phyloP scores from a whole-genome alignment of 1,140 invertebrate species.

The Scaptomyza montana region DNA sequence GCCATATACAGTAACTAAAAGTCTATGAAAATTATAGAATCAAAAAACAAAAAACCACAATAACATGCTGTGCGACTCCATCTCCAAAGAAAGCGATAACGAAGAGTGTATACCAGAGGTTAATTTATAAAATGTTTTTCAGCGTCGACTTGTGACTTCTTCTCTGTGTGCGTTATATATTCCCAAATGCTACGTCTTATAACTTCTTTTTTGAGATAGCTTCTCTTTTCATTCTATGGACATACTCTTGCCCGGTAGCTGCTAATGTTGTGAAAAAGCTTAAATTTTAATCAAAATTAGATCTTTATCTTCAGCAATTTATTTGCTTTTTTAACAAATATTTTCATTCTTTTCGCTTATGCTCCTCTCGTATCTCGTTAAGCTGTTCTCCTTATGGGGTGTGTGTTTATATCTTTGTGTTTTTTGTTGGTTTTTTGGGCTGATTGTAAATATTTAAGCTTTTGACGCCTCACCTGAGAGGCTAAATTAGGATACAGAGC shows the following conservation, averaged over 20 bases:
- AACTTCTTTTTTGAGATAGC: conserved; percentile 56
- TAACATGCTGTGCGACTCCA: conserved; percentile 51
- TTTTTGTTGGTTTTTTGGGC: conserved; percentile 17
- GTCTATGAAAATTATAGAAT: conserved; percentile 27
- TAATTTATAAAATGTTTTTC: conserved; percentile 74
- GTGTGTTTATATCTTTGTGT: neutral
- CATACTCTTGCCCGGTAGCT: conserved; percentile 61
- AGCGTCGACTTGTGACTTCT: conserved; percentile 16
- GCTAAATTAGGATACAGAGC: conserved; percentile 11
- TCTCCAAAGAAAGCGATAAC: conserved; percentile 55
- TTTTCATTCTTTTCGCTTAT: conserved; percentile 64
- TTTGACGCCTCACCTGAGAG: conserved; percentile 74
- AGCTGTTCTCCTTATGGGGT: conserved; percentile 5
- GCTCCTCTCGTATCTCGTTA: conserved; percentile 47
- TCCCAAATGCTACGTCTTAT: conserved; percentile 69
- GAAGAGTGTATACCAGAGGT: conserved; percentile 39
- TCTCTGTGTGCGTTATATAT: conserved; percentile 55
- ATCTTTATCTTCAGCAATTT: conserved; percentile 77
- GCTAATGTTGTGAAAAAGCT: conserved; percentile 79
- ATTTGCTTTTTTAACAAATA: conserved; percentile 78
- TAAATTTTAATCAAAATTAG: conserved; percentile 83
- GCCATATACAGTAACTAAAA: conserved; percentile 67
- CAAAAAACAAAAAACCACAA: conserved; percentile 20
- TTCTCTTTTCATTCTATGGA: conserved; percentile 9
- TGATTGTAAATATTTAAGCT: conserved; percentile 79